Evolutionary conservation across 2,888 invertebrate species (phyloP).

Genomic region (Platycnemis pennipes): DNA sequence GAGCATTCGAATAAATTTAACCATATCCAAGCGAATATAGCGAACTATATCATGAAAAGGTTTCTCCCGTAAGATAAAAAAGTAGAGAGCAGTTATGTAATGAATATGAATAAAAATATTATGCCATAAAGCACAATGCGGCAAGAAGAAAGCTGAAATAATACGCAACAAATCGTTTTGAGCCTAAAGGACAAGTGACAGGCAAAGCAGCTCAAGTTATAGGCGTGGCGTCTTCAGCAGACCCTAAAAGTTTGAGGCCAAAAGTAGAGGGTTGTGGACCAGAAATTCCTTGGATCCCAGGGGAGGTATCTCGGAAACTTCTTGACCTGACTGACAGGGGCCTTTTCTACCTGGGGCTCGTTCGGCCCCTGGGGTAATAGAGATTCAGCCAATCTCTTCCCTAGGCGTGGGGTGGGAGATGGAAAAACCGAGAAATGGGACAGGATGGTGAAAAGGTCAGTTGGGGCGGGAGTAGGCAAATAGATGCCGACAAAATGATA

Average conservation of each 20-base stretch:
- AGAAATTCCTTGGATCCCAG: not conserved
- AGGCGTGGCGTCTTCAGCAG: not conserved
- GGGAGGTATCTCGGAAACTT: not conserved
- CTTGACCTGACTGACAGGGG: not conserved
- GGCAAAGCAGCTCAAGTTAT: not conserved
- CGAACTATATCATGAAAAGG: no score
- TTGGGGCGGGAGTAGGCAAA: not conserved
- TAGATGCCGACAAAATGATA: constrained; percentile 19
- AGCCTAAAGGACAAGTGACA: not conserved
- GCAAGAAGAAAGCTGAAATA: no score
- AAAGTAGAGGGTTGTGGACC: not conserved
- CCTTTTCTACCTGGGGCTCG: not conserved
- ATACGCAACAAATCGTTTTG: not conserved
- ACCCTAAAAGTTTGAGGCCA: not conserved
- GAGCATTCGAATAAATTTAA: no score
- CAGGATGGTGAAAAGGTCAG: not conserved
- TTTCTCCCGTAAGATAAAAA: no score
- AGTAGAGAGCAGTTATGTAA: no score
- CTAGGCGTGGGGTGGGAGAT: not conserved
- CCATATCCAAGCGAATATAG: no score
- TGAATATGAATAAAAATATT: no score
- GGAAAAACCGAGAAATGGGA: not conserved
- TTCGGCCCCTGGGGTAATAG: not conserved
- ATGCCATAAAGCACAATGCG: no score
- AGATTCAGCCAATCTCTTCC: not conserved